Conservation (phyloP, 2,113 vertebrate genomes). For the Percopsis transmontana region DNA sequence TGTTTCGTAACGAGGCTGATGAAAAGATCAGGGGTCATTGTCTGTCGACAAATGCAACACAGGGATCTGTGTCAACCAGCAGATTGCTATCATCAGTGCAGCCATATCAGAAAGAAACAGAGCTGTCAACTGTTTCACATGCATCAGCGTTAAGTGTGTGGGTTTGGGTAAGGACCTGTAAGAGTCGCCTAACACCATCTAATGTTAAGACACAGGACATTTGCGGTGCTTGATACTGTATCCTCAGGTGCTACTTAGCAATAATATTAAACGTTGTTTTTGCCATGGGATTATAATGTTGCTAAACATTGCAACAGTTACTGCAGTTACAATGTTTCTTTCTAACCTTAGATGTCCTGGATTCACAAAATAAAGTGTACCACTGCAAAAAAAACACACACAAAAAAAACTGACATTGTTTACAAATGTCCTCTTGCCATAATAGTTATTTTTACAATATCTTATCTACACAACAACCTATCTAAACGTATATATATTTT, state of each 20-base stretch:
- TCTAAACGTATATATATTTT: no score
- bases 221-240: constrained; percentile 18
- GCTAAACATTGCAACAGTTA: not conserved
- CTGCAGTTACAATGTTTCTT: not conserved
- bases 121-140: constrained; percentile 73
- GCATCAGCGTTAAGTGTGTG: constrained; percentile 51
- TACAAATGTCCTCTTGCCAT: no score
- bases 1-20: constrained; percentile 72
- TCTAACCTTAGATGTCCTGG: not conserved
- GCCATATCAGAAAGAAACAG: constrained; percentile 65
- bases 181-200: constrained; percentile 56
- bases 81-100: constrained; percentile 56
- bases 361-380: constrained; percentile 4
- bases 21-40: constrained; percentile 69
- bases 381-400: constrained; percentile 1
- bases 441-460: no score
- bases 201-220: constrained; percentile 35
- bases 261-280: not conserved
- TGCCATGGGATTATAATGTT: not conserved
- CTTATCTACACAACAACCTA: no score
- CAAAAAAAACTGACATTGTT: no score
- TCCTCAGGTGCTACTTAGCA: constrained; percentile 1
- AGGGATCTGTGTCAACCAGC: constrained; percentile 64
- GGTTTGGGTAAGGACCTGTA: constrained; percentile 75
- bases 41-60: constrained; percentile 66